Conservation (phyloP, 2,888 invertebrate genomes). For the Halictus ligatus region DNA sequence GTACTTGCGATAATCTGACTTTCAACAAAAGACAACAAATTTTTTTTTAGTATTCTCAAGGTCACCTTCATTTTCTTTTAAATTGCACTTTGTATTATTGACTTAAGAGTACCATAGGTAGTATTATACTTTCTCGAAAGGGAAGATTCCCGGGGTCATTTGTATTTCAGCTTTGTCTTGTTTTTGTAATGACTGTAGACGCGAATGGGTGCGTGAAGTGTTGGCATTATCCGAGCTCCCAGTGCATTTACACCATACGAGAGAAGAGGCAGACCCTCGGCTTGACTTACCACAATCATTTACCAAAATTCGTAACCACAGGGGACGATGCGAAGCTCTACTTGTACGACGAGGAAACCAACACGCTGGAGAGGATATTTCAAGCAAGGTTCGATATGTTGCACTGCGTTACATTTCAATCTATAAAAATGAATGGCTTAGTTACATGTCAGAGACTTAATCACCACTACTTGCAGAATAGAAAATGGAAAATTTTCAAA, state of each 20-base stretch:
- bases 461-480: background rate
- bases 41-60: no score
- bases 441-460: background rate
- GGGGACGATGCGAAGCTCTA: conserved; percentile 88
- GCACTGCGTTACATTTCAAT: background rate
- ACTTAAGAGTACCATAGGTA: no score
- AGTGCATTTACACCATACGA: conserved; percentile 88
- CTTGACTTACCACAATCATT: conserved; percentile 87
- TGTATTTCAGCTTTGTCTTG: no score
- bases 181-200: conserved; percentile 81
- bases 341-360: conserved; percentile 89
- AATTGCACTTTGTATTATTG: no score
- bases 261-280: conserved; percentile 89
- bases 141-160: no score
- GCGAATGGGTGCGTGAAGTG: conserved; percentile 89
- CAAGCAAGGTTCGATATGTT: conserved; percentile 85
- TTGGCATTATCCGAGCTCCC: conserved; percentile 88
- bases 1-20: no score
- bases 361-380: conserved; percentile 87
- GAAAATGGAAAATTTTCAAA: no score
- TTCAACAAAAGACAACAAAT: no score
- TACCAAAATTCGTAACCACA: conserved; percentile 86
- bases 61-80: no score
- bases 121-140: no score
- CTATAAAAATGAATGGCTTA: background rate